A percentile compares a stretch with the other conserved stretches of the same genome.
Conservation (phyloP, 92 coral and sea anemone genomes). For the Chrysogorgia sp. region DNA sequence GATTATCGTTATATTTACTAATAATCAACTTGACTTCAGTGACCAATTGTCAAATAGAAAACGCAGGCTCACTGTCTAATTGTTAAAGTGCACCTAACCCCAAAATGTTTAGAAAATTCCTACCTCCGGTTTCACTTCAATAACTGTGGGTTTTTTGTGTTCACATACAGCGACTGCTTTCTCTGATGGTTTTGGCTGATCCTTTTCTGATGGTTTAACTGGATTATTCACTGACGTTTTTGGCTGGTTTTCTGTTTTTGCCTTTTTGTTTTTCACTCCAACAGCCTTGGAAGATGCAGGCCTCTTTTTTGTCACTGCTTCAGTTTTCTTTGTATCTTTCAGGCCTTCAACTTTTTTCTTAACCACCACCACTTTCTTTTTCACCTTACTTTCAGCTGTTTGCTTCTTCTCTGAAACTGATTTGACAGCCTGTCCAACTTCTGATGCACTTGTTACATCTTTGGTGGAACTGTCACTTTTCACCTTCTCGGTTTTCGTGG, state of each 20-base stretch:
- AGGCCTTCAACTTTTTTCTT: conserved; percentile 4
- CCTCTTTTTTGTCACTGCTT: conserved; percentile 43
- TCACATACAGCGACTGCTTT: conserved; percentile 17
- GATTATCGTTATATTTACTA: too few species aligned
- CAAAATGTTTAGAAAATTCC: background rate
- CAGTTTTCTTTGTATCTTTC: conserved; percentile 24
- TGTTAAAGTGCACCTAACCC: too few species aligned
- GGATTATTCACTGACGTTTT: conserved; percentile 4
- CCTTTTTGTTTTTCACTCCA: conserved; percentile 33
- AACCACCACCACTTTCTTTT: background rate
- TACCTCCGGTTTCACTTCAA: conserved; percentile 20
- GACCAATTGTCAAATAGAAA: too few species aligned
- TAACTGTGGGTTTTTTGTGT: conserved; percentile 7
- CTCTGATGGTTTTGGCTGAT: conserved; percentile 4
- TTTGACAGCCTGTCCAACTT: conserved; percentile 21
- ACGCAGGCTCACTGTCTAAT: too few species aligned
- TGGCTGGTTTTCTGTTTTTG: conserved; percentile 13
- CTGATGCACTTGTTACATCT: background rate
- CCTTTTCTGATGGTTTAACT: too few species aligned
- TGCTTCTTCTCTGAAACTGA: conserved; percentile 49
- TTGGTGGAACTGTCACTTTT: conserved; percentile 27
- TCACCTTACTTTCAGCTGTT: background rate
- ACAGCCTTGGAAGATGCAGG: conserved; percentile 39
- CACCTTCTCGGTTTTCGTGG: background rate
- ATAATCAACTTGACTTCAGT: too few species aligned